Percentiles rank a stretch among this genome's conserved stretches.
Evolutionary conservation across 2,113 vertebrate species (phyloP).

Genomic region (Gambusia affinis): DNA sequence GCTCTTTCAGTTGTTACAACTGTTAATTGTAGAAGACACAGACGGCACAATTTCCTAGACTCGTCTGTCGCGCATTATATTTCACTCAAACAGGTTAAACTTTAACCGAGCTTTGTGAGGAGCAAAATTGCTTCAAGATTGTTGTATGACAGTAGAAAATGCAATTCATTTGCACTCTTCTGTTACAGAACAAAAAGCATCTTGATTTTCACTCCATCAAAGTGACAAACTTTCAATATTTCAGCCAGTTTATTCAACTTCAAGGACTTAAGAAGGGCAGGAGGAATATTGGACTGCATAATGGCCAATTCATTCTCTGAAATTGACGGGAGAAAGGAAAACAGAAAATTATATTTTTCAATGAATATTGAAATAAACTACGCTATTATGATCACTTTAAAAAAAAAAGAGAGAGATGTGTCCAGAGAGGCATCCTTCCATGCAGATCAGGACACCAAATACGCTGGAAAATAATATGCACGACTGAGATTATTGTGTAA

Average conservation of each 20-base stretch:
- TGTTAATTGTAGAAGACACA: slow-evolving; percentile 70
- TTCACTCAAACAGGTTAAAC: slow-evolving; percentile 72
- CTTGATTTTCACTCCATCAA: slow-evolving; percentile 59
- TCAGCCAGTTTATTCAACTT: slow-evolving; percentile 68
- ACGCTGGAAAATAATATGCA: slow-evolving; percentile 81
- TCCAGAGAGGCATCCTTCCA: slow-evolving; percentile 71
- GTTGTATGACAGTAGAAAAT: slow-evolving; percentile 63
- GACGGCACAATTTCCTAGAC: slow-evolving; percentile 72
- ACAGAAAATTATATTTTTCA: slow-evolving; percentile 78
- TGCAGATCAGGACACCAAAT: slow-evolving; percentile 78
- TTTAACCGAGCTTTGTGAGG: slow-evolving; percentile 64
- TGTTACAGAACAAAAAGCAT: slow-evolving; percentile 34
- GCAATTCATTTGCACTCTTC: slow-evolving; percentile 59
- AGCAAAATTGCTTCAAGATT: slow-evolving; percentile 67
- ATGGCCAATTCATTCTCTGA: slow-evolving; percentile 77
- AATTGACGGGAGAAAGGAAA: slow-evolving; percentile 75
- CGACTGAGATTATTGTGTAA: slow-evolving; percentile 83
- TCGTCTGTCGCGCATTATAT: slow-evolving; percentile 65
- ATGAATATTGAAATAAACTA: slow-evolving; percentile 78
- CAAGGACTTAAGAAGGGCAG: slow-evolving; percentile 65
- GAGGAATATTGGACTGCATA: slow-evolving; percentile 72
- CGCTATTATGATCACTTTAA: slow-evolving; percentile 70
- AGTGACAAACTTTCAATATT: slow-evolving; percentile 76
- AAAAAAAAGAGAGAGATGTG: slow-evolving; percentile 57
- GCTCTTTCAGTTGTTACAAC: slow-evolving; percentile 59